Base-by-base conservation (phyloP, 2,888 invertebrate genomes). In the Galerucella pusilla region DNA sequence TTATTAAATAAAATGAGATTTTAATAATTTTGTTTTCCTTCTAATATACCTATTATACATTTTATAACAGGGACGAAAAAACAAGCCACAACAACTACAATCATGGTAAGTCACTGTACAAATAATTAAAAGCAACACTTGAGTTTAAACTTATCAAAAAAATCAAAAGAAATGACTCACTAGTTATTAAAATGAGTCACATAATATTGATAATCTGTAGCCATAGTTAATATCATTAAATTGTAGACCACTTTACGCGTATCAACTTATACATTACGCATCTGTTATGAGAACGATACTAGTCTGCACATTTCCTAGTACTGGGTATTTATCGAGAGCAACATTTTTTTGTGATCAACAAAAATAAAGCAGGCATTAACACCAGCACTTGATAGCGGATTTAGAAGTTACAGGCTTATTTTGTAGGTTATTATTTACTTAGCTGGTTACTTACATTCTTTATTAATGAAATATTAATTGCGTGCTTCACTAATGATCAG, bases 201-300 rank as follows among this genome's bases (percentile, higher is more conserved):
- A 83, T 85, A 85, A 81, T 85, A 86, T 83, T 87, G 86, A 85
- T 86, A 85, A 84, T 85, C 85, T 80, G 84, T 82, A 78, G 84
- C 81, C 84, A 84, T 84, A 46, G 73, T 78, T 80, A 68, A 66
- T 25, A 49, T 72, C 68, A 74, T 61, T 49, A 76, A 74, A 74
- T 68, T 61, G 61, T 66, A 46, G 60, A 74, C 64, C 73, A 65
- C 68, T 65, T 46, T 20, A 68, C 64, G 54, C 71, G 64, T 64
- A 64, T 75, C 25, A 71, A 68, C 60, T 74, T 64, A 74, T 75
- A 74, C 79, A 79, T 73, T 71, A 72, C 76, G 70, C 76, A 68
- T 74, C 79, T 76, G 73, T 74, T 75, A 67, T 75, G 70, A 71
- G 77, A 70, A 57, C 74, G 75, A 78, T 75, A 82, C 82, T 82